Base-by-base conservation (phyloP, 2,797 vertebrate species). In the Hyperoplus immaculatus region DNA sequence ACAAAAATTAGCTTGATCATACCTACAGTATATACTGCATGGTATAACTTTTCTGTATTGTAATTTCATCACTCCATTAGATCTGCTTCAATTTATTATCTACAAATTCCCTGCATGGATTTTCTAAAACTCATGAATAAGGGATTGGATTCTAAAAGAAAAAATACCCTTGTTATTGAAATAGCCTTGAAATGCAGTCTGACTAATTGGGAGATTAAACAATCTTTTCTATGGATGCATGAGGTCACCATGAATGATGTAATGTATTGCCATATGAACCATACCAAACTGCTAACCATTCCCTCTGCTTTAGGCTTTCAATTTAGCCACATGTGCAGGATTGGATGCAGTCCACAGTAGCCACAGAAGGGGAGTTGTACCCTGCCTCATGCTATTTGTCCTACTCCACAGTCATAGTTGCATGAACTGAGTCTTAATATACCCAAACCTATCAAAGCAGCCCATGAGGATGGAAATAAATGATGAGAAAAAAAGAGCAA, bases 401-500 rank as follows among this genome's bases (percentile, higher is more conserved):
- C 58, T 18, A 43, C 2, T 38, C 16, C n/a, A 64, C 16, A 45
- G 11, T 56, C 47, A 51, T 11, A 16, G 29, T 11, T 57, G 57
- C 12, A 18, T 50, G 29, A 18, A 3, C 8, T 14, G 11, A 56
- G 3, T 56, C 5, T 15, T 8, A 58, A 39, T 41, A 41, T 15
- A 41, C 4, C 4, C 15, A 42, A 63, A 66, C 57, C 6, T 9
- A 54, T 29, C 29, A 29, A 29, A 29, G 29, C n/a, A 61, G 15
- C 45, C 11, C 14, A 29, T 41, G 21, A 38, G 47, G 54, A 18
- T 38, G 14, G 2, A 73, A 58, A 58, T 45, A 41, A 60, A 64
- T 29, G 54, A 72, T 39, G 45, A 60, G 55, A 42, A 59, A 29
- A 70, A 67, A n/a, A 49, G 8, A 42, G 29, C 3, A 29, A 29